Base-by-base conservation (phyloP, 2,113 vertebrate species). In the Odobenus rosmarus region DNA sequence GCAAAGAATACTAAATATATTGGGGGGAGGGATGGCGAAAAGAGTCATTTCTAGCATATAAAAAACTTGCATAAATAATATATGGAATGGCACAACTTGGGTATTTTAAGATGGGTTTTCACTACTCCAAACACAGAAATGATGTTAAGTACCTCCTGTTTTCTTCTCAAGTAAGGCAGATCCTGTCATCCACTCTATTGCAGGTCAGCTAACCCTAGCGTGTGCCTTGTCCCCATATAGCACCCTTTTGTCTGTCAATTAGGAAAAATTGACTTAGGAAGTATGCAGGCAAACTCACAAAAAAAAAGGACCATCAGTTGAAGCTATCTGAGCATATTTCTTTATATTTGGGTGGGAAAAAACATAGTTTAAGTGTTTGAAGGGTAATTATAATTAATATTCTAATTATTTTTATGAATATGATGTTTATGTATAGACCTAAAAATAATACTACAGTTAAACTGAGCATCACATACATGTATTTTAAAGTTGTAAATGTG, bases 1-100 rank as follows among this genome's bases (percentile, higher is more conserved):
- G 21, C 36, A 77, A 59, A 55, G n/a, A 76, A 7, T 24, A 13
- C n/a, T 21, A 2, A 36, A 8, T 21, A 21, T 15, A 5, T 15
- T 11, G 23, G 4, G 12, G 10, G 1, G 1, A 26, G 24, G 0
- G 0, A 0, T 49, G 12, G 69, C 8, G 46, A n/a, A 62, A 69
- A 79, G 6, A 28, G 23, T 77, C 57, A 16, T 7, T 39, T 1
- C 33, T 33, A 55, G 51, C 1, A 24, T 7, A 55, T 67, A 87
- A 57, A 59, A 74, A 95, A 23, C 0, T 13, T 28, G 6, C 26
- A 23, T 46, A 36, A 28, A 16, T 33, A 62, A 69, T 33, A 15
- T 33, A 7, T 28, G 3, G 33, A 79, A 55, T 53, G 64, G 14
- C 28, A n/a, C 42, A 9, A 39, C 86, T 79, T 82, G 59, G n/a